Base-by-base conservation (phyloP, 2,888 invertebrate species). In the Mythimna albipuncta region DNA sequence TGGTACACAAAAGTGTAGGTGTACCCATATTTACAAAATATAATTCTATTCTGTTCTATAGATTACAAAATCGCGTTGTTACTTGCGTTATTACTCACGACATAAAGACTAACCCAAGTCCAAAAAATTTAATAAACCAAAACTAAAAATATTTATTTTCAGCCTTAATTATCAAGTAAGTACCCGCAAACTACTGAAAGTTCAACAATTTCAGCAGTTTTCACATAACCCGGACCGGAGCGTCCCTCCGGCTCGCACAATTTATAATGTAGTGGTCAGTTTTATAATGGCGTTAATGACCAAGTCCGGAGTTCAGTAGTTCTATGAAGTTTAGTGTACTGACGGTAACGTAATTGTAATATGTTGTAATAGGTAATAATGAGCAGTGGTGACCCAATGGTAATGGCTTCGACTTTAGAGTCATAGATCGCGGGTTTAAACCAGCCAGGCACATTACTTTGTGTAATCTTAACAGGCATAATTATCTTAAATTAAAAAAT, bases 231-330 rank as follows among this genome's bases (percentile, higher is more conserved):
- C 6, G 19, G 6, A 13, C 41, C 13, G 32, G 35, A 5, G 35
- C 47, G 21, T 57, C 75, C 80, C 77, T 64, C 41, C 10, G 68
- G 75, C 55, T 10, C 21, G 52, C 21, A 58, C 58, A 71, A 47
- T 76, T 59, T 67, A 58, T 61, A 55, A 74, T 38, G n/a, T 67
- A 44, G 61, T 13, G 50, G 67, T 57, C 35, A 77, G 64, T 79
- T 79, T 64, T 74, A 77, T 74, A 67, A 74, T 50, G 9, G 50
- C 1, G 75, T 64, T 77, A 77, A 77, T 75, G 55, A 77, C 55
- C 11, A 55, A 75, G 64, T 77, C 64, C n/a, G 32, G 13, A 55
- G 63, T 64, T 35, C 50, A n/a, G 35, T 55, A 79, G 64, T 57
- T 67, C 32, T 11, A 3, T 5, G 32, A 66, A 61, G 26, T 72